Evolutionary conservation across 2,888 invertebrate genomes (phyloP).

Genomic region (Xylocampa areola): DNA sequence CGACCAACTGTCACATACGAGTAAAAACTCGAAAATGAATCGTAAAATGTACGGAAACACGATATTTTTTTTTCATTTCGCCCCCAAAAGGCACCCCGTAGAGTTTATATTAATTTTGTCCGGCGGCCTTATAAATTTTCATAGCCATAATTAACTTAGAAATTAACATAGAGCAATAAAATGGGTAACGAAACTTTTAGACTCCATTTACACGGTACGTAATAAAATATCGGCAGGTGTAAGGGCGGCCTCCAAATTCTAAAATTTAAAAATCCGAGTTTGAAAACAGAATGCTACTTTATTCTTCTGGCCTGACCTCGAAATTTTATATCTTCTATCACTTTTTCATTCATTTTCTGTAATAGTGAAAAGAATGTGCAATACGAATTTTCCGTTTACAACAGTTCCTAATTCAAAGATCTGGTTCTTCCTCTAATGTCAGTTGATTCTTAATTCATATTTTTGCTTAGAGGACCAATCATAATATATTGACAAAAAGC

Average conservation of each 20-base stretch:
- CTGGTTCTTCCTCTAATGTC: too few relatives aligned
- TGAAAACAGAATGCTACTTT: constrained; percentile 1
- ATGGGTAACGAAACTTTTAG: constrained; percentile 87
- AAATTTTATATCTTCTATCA: too few relatives aligned
- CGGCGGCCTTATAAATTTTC: constrained; percentile 86
- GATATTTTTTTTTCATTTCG: constrained; percentile 74
- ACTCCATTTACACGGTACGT: constrained; percentile 81
- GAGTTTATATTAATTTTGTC: constrained; percentile 82
- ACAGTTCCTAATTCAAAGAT: too few relatives aligned
- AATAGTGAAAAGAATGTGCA: too few relatives aligned
- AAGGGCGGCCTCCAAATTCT: constrained; percentile 41
- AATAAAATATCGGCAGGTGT: constrained; percentile 84
- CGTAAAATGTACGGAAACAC: constrained; percentile 80
- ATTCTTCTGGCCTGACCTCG: too few relatives aligned
- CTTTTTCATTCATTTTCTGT: too few relatives aligned
- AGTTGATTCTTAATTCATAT: too few relatives aligned
- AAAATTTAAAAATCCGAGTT: constrained; percentile 31
- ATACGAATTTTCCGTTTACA: too few relatives aligned
- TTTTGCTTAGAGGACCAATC: too few relatives aligned
- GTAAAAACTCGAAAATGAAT: constrained; percentile 78
- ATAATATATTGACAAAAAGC: too few relatives aligned
- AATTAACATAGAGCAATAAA: constrained; percentile 89
- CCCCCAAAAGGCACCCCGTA: constrained; percentile 82
- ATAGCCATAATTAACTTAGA: constrained; percentile 88
- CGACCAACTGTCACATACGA: constrained; percentile 83